Base-by-base conservation (phyloP, 2,113 vertebrate genomes). In the Saccopteryx bilineata region DNA sequence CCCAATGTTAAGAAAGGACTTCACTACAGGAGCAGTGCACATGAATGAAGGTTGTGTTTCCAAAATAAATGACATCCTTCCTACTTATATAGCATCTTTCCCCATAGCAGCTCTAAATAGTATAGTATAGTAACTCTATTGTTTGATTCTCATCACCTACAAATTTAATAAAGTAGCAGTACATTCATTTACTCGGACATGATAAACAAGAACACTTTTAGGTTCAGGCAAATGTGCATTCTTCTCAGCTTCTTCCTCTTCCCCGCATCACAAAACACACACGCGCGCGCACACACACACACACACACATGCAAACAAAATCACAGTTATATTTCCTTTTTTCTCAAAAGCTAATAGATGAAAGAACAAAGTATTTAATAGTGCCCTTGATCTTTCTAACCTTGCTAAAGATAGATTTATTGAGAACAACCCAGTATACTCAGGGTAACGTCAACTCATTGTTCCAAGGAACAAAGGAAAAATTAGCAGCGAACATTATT, bases 291-390 rank as follows among this genome's bases (percentile, higher is more conserved):
- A 39, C 39, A 39, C 39, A 39, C 39, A 39, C 39, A 39, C 39
- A 39, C 39, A 39, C 39, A 39, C 39, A 3, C 39, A 39, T 3
- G 39, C 39, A 39, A 39, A 39, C 39, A 68, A 71, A 65, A 69
- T n/a, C 33, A 31, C 0, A 86, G 3, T 18, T 87, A 66, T 91
- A n/a, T 66, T 81, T 52, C 23, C 26, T 39, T 85, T 75, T 48
- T 33, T 1, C 13, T 17, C 31, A 9, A 68, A 78, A 72, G 5
- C 66, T 21, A 58, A 39, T 9, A 4, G 60, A 80, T 85, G 56
- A 74, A 87, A 92, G 56, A 54, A 4, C 9, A 76, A 91, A 89
- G 69, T 76, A 92, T 60, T 60, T 72, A 68, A 69, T 50, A 61
- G 12, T 31, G 21, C 6, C 60, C 48, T 79, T 74, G 56, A 65